These are phyloP conservation scores for Pheosia tremula DNA, from an alignment of 2,888 invertebrate genomes.

Conservation along the genomic window DNA sequence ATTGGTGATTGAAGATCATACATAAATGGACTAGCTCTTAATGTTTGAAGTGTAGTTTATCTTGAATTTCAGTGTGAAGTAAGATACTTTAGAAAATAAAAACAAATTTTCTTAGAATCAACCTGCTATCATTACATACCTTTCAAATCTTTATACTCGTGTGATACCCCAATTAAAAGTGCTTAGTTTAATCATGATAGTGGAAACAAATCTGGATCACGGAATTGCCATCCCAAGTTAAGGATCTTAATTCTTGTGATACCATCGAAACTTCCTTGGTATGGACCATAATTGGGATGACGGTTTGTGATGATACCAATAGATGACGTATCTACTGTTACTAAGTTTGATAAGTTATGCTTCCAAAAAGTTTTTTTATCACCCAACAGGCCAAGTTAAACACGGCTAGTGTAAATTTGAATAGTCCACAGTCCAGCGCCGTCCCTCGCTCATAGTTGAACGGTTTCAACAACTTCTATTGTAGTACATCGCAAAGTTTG, in stretches of 20 bases:
- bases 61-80: no score
- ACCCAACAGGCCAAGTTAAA: conserved; percentile 22
- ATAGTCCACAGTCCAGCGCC: conserved; percentile 14
- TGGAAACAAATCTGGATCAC: no score
- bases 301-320: not conserved
- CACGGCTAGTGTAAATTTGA: conserved; percentile 22
- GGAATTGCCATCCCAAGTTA: no score
- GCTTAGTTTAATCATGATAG: no score
- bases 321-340: not conserved
- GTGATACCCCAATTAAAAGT: no score
- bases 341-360: no score
- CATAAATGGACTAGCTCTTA: no score
- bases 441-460: not conserved
- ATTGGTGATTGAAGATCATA: not conserved
- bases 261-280: not conserved
- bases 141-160: no score
- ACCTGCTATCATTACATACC: not conserved
- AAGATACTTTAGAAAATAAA: no score
- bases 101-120: no score
- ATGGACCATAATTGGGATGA: not conserved
- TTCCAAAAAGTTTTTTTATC: conserved; percentile 16
- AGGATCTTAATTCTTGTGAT: no score
- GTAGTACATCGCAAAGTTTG: conserved; percentile 43
- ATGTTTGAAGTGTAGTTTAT: no score
- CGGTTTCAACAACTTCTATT: conserved; percentile 43